These are phyloP conservation scores for Lytechinus variegatus DNA, from an alignment of 35 echinoderm and acorn worm species.

Conservation along the genomic window DNA sequence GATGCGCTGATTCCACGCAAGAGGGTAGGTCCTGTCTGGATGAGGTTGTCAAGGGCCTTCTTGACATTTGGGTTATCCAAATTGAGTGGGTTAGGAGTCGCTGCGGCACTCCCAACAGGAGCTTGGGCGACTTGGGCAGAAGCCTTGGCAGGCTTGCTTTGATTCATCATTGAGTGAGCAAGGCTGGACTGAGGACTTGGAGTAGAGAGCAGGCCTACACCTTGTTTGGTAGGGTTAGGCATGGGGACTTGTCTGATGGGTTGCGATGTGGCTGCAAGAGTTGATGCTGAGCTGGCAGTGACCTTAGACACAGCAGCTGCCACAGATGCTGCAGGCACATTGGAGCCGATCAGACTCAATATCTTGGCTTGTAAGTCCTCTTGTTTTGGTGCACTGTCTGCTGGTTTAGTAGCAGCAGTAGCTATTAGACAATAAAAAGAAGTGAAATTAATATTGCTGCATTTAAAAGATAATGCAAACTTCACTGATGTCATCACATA, in stretches of 20 bases:
- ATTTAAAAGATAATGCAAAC: background rate
- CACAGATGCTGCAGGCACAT: slow-evolving; percentile 33
- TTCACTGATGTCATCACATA: too few species aligned
- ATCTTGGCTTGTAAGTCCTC: slow-evolving; percentile 88
- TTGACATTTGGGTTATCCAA: slow-evolving; percentile 91
- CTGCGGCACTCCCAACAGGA: slow-evolving; percentile 10
- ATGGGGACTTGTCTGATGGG: background rate
- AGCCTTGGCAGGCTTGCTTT: background rate
- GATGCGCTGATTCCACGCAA: slow-evolving; percentile 63
- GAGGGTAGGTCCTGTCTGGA: slow-evolving; percentile 86
- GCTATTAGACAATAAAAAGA: background rate
- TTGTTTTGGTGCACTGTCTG: background rate
- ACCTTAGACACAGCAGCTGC: slow-evolving; percentile 5
- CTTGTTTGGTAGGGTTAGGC: slow-evolving; percentile 14
- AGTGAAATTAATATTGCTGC: background rate
- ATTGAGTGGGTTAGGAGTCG: slow-evolving; percentile 57
- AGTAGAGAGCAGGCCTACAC: background rate
- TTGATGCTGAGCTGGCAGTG: background rate
- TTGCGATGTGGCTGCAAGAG: background rate
- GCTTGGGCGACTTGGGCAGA: background rate
- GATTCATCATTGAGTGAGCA: background rate
- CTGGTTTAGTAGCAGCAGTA: background rate
- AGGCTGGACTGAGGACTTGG: background rate
- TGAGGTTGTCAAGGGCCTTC: slow-evolving; percentile 93
- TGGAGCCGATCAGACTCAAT: slow-evolving; percentile 79